Evolutionary conservation across 2,888 invertebrate genomes (phyloP).

Genomic region (Ethmia dodecea): DNA sequence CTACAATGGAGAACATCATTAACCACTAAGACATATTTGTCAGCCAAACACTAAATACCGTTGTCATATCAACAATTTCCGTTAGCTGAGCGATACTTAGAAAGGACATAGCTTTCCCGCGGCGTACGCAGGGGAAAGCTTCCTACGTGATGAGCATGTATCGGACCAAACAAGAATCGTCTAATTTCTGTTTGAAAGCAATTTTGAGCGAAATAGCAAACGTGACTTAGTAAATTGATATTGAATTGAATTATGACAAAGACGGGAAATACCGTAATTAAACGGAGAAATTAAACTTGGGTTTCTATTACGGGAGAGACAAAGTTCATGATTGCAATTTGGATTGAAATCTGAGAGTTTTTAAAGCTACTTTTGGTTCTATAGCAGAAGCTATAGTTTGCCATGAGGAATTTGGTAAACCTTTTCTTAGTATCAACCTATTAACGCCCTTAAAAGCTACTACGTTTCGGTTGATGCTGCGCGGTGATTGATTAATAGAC

Average conservation of each 20-base stretch:
- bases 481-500: too few relatives aligned
- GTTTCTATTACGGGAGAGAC: too few relatives aligned
- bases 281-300: too few relatives aligned
- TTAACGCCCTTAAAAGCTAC: too few relatives aligned
- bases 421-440: too few relatives aligned
- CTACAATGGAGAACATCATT: neutral
- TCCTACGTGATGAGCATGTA: conserved; percentile 55
- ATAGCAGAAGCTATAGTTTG: too few relatives aligned
- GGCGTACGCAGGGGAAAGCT: conserved; percentile 42
- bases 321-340: too few relatives aligned
- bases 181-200: conserved; percentile 30
- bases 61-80: conserved; percentile 7
- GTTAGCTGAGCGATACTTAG: conserved; percentile 26
- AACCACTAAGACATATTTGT: neutral
- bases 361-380: too few relatives aligned
- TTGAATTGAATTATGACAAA: conserved; percentile 21
- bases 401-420: too few relatives aligned
- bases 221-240: conserved; percentile 42
- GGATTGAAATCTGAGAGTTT: too few relatives aligned
- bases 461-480: too few relatives aligned
- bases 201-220: conserved; percentile 36
- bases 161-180: conserved; percentile 12
- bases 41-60: neutral
- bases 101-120: conserved; percentile 29
- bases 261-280: too few relatives aligned